phyloP scores from a whole-genome alignment of 2,113 vertebrate genomes.

The Hemicordylus capensis region DNA sequence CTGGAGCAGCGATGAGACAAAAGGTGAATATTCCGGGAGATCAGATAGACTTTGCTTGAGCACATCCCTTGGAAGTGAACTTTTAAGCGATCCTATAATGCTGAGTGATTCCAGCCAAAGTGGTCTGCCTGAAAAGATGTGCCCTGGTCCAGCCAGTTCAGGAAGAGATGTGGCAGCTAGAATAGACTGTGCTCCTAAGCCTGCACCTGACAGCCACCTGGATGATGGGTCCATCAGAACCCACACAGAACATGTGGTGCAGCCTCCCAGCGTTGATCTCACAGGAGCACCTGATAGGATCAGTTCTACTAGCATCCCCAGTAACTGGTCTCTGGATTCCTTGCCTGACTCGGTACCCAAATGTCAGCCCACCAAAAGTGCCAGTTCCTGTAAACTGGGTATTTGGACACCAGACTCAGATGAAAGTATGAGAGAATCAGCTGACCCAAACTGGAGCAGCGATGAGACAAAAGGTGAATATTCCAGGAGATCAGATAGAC shows the following conservation, averaged over 20 bases:
- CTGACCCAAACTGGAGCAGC: accelerated
- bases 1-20: accelerated
- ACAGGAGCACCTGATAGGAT: accelerated
- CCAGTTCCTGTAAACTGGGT: too few relatives aligned
- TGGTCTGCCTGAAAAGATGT: not conserved
- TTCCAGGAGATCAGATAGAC: not conserved
- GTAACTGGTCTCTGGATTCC: not conserved
- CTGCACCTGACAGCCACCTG: not conserved
- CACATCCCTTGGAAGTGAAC: too few relatives aligned
- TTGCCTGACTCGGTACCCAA: accelerated
- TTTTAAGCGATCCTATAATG: too few relatives aligned
- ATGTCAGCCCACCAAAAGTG: accelerated
- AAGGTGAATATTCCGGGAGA: not conserved
- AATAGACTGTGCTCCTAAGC: accelerated
- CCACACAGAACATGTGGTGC: accelerated
- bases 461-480: not conserved
- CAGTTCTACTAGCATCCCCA: accelerated
- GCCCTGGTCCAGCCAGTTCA: accelerated
- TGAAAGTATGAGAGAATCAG: accelerated
- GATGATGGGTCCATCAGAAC: not conserved
- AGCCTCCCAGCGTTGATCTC: not conserved
- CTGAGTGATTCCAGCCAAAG: not conserved
- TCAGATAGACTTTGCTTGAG: not conserved
- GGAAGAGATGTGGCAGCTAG: accelerated
- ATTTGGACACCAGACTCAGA: accelerated